These are phyloP conservation scores for Natrix natrix DNA, from an alignment of 2,797 vertebrate species.

Conservation along the genomic window DNA sequence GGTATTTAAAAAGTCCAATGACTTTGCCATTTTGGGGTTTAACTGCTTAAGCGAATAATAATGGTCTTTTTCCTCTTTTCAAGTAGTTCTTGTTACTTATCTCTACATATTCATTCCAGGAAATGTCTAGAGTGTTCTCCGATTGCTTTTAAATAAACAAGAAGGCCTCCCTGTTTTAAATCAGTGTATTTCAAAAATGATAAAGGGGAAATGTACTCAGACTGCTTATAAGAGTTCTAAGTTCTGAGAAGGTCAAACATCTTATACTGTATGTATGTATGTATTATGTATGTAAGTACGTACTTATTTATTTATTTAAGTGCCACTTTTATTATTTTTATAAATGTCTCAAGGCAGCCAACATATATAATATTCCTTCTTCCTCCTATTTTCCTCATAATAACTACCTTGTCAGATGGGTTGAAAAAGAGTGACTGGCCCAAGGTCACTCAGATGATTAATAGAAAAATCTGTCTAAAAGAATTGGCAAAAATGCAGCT, in stretches of 20 bases:
- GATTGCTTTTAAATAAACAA: constrained; percentile 68
- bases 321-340: neutral
- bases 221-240: neutral
- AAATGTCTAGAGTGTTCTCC: constrained; percentile 76
- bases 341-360: neutral
- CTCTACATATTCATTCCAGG: constrained; percentile 66
- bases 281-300: neutral
- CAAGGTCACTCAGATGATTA: neutral
- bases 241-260: constrained; percentile 49
- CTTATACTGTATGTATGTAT: constrained; percentile 21
- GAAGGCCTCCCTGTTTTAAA: constrained; percentile 44
- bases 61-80: constrained; percentile 7
- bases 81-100: constrained; percentile 50
- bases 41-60: neutral
- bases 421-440: neutral
- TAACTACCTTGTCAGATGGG: neutral
- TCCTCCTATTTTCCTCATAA: neutral
- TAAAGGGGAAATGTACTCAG: neutral
- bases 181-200: constrained; percentile 49
- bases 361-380: neutral
- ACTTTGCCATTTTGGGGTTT: neutral
- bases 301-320: neutral
- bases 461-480: neutral
- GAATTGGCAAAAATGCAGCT: neutral
- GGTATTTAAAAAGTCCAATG: neutral